These are phyloP conservation scores for Idris sp. DNA, from an alignment of 1,140 invertebrate species.

Conservation along the genomic window DNA sequence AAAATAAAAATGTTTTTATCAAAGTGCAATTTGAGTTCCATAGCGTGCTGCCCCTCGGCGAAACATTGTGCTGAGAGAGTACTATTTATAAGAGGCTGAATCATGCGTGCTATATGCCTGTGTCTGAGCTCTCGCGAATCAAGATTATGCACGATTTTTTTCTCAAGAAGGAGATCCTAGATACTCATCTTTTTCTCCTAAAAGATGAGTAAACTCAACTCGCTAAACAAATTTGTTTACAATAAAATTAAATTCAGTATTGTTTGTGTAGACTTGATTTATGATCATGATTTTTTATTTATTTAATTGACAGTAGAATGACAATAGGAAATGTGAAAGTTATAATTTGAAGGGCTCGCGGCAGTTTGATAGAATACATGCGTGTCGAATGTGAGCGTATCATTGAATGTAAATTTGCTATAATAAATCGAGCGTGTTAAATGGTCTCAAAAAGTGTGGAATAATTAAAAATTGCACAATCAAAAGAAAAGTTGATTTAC, in stretches of 20 bases:
- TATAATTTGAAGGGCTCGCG: no score
- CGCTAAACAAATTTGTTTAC: no score
- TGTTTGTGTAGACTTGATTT: no score
- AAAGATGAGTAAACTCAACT: no score
- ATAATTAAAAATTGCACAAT: constrained; percentile 2
- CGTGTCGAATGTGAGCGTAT: constrained; percentile 7
- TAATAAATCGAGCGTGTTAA: constrained; percentile 17
- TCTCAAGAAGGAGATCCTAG: constrained; percentile 13
- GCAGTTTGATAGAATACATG: no score
- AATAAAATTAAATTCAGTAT: no score
- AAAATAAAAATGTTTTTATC: no score
- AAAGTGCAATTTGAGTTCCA: no score
- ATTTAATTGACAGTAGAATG: no score
- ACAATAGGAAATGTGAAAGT: no score
- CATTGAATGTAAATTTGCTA: constrained; percentile 2
- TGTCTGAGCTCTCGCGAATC: constrained; percentile 36
- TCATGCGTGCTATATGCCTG: constrained; percentile 51
- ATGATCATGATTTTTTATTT: no score
- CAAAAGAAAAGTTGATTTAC: not conserved
- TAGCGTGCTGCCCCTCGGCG: constrained; percentile 53
- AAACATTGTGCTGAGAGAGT: constrained; percentile 56
- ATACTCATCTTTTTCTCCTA: no score
- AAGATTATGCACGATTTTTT: constrained; percentile 55
- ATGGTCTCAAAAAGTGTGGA: constrained; percentile 1
- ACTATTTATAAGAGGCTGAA: constrained; percentile 67